Evolutionary conservation across 92 coral and sea anemone species (phyloP).

Genomic region (Ricordea florida): DNA sequence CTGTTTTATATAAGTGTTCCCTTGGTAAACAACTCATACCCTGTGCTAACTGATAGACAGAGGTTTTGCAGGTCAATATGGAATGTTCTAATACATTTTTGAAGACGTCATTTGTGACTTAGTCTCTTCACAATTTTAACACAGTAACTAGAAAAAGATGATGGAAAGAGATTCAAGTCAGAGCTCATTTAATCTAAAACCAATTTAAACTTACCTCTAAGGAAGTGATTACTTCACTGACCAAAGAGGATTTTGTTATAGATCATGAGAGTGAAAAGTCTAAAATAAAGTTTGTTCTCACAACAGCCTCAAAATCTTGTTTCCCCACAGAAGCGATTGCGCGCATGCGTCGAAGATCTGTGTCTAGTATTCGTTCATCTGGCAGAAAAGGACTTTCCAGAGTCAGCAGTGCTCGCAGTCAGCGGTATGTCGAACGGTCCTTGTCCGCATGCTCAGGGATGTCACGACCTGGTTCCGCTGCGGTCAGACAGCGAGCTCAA

Average conservation of each 20-base stretch:
- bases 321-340: constrained; percentile 62
- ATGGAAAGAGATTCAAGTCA: no score
- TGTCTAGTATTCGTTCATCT: constrained; percentile 77
- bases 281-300: no score
- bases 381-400: constrained; percentile 70
- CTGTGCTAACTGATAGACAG: neutral
- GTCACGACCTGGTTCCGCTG: constrained; percentile 71
- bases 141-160: neutral
- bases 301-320: neutral
- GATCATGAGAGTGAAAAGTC: no score
- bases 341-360: constrained; percentile 74
- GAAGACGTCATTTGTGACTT: no score
- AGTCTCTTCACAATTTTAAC: no score
- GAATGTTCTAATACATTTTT: neutral
- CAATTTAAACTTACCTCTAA: no score
- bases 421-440: constrained; percentile 81
- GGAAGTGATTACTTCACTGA: no score
- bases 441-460: constrained; percentile 80
- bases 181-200: no score
- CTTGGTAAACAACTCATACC: no score
- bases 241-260: no score
- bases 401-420: constrained; percentile 82
- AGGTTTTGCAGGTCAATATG: neutral
- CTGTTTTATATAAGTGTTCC: no score
- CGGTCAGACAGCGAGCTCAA: constrained; percentile 10